Base-by-base conservation (phyloP, 2,113 vertebrate genomes). In the Protobothrops flavoviridis region DNA sequence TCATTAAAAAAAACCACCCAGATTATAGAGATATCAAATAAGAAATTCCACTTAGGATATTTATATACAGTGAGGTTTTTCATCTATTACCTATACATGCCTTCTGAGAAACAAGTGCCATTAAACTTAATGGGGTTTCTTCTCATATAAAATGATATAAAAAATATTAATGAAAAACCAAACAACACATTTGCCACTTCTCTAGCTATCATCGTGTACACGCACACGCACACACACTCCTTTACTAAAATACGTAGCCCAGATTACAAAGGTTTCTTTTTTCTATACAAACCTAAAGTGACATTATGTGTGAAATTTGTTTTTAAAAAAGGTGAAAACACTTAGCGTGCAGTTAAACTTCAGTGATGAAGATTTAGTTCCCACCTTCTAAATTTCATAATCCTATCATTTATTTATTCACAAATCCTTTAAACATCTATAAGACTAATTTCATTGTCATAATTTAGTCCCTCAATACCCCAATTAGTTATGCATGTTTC, bases 21-120 rank as follows among this genome's bases (percentile, higher is more conserved):
- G 55, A 56, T 24, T 87, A 56, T 33, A 23, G n/a, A 39, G n/a
- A 59, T 39, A 12, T 91, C 64, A 55, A 24, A 23, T 23, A 5
- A n/a, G 12, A 29, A 81, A 85, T 94, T 96, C 95, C 96, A 95
- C 95, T 96, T 91, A 95, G 64, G 13, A 33, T 69, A 86, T 64
- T 94, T 94, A 95, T 93, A 87, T 12, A 48, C 24, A 85, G 23
- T 53, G 26, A 53, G 57, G 91, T 55, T 55, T 92, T 61, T 69
- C 23, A 89, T 64, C 4, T 13, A n/a, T 43, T 53, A 61, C n/a
- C 33, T 69, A 91, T 53, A 55, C 12, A 56, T 85, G 39, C 81
- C n/a, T 57, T 45, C n/a, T 45, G 21, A 85, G 13, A 86, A 52
- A 45, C 45, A 69, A 85, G 13, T 57, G 2, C 52, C 5, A 45